Evolutionary conservation across 1,140 invertebrate genomes (phyloP), one percentile per base, ranked within the genome.

Genomic region (Xylocopa sonorina): DNA sequence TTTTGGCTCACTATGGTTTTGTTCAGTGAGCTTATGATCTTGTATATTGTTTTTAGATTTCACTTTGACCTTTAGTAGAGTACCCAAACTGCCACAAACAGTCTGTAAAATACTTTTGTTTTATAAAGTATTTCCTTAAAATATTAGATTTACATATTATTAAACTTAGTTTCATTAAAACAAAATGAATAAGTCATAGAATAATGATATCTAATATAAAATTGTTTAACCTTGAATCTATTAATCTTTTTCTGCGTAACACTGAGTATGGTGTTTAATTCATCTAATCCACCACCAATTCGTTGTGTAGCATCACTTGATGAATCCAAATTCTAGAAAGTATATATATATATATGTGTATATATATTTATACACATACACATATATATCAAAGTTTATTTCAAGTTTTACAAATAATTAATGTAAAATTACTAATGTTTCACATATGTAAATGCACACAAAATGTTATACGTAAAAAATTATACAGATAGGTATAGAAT

Each of bases 171-270:
- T 71, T 66, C 53, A n/a, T 43, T 27, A 32, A 60, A 71, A 34
- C 2, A 43, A 48, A 64, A 46, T 24, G 21, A 63, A 10, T 12
- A 43, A 24, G 21, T 43, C 10, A 24, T 41, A 12, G 41, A 53
- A 55, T n/a, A 64, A 27, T 69, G 18, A 38, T 34, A 16, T 18
- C 21, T 46, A 29, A 21, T 1, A 21, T 29, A 41, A 21, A 63
- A 51, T 41, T 24, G 2, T 43, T 29, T 58, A 48, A 96, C 96
- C 94, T 98, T 98, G 81, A 99, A 95, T 88, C 95, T 95, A 92
- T 97, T 98, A 57, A 99, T 93, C 92, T 97, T 97, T 73, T 96
- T 96, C 90, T 98, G 97, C 0, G 97, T 98, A 32, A 94, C 95
- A 83, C 94, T 95, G 50, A 98, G 92, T 72, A 97, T 97, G 29